Evolutionary conservation across 2,113 vertebrate species (phyloP).

Genomic region (Ammodytes marinus): DNA sequence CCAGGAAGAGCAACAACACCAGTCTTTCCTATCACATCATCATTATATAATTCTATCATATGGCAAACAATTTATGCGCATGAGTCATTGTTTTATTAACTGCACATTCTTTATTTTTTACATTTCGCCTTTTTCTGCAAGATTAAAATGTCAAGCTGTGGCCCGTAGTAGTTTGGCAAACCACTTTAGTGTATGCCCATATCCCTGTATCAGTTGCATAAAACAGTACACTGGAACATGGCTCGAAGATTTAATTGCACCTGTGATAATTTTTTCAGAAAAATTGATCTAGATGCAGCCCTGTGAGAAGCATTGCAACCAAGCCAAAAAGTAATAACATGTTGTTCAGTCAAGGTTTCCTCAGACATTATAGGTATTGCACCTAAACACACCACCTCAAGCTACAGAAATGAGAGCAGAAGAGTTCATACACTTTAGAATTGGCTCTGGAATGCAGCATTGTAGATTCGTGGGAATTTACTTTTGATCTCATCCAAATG

Average conservation of each 20-base stretch:
- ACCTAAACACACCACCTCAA: constrained; percentile 10
- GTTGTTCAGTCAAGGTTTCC: neutral
- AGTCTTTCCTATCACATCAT: too few relatives aligned
- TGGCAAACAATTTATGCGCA: too few relatives aligned
- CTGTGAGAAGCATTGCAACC: neutral
- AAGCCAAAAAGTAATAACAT: neutral
- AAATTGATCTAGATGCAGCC: neutral
- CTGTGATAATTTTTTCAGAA: neutral
- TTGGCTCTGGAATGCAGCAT: constrained; percentile 7
- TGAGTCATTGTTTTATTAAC: neutral
- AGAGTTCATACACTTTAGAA: constrained; percentile 4
- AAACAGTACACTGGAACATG: neutral
- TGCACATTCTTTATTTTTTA: neutral
- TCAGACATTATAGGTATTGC: neutral
- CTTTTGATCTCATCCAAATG: constrained; percentile 31
- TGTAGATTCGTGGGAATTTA: constrained; percentile 18
- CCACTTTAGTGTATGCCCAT: neutral
- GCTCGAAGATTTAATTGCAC: constrained; percentile 7
- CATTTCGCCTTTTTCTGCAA: neutral
- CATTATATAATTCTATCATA: too few relatives aligned
- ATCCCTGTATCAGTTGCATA: neutral
- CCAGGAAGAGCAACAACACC: neutral
- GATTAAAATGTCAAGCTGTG: neutral
- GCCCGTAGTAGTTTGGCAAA: neutral
- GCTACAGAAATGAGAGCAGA: constrained; percentile 18